phyloP scores from a whole-genome alignment of 1,140 invertebrate species.

The Tetragonula clypearis region DNA sequence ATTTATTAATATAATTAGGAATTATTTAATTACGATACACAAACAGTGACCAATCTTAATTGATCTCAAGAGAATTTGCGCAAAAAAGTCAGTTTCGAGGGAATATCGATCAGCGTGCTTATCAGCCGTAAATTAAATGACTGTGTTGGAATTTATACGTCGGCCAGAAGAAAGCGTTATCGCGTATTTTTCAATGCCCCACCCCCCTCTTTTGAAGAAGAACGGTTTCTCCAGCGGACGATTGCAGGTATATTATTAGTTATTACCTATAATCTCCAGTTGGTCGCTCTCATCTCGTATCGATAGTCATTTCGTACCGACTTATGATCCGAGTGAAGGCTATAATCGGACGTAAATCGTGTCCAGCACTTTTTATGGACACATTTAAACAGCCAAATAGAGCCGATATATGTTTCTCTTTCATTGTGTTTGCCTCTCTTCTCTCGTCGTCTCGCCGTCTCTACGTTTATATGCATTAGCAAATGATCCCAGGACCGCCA shows the following conservation, averaged over 20 bases:
- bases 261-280: constrained; percentile 75
- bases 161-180: constrained; percentile 9
- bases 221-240: constrained; percentile 19
- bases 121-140: background rate
- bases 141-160: background rate
- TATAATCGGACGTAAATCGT: constrained; percentile 78
- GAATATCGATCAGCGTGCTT: background rate
- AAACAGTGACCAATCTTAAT: background rate
- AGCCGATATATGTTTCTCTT: constrained; percentile 13
- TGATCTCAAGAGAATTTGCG: background rate
- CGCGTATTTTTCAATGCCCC: constrained; percentile 16
- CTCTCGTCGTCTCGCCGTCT: constrained; percentile 12
- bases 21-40: background rate
- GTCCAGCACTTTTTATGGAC: constrained; percentile 74
- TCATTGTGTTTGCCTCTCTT: constrained; percentile 21
- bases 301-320: constrained; percentile 73
- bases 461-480: constrained; percentile 34
- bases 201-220: constrained; percentile 23
- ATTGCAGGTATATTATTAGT: constrained; percentile 73
- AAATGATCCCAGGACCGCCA: constrained; percentile 64
- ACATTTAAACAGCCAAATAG: constrained; percentile 72
- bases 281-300: constrained; percentile 70
- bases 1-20: no score
- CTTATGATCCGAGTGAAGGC: constrained; percentile 73
- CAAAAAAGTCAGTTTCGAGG: no score